Evolutionary conservation across 2,113 vertebrate species (phyloP).

Genomic region (Syngnathus floridae): DNA sequence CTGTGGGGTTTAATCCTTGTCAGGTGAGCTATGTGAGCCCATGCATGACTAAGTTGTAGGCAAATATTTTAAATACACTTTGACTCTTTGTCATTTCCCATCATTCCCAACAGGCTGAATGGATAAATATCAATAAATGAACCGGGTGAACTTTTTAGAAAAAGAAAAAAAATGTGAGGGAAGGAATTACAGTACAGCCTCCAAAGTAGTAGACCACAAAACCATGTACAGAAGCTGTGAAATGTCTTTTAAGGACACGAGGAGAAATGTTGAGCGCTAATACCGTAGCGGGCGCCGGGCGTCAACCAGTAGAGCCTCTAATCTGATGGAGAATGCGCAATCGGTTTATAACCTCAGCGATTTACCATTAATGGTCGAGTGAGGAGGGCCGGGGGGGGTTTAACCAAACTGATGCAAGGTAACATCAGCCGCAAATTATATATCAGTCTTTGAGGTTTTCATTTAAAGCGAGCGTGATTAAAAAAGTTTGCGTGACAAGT

Average conservation of each 20-base stretch:
- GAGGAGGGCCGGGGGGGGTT: conserved; percentile 24
- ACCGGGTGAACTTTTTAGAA: conserved; percentile 2
- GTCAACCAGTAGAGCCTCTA: conserved; percentile 56
- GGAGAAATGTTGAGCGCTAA: conserved; percentile 41
- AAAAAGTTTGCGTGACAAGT: conserved; percentile 43
- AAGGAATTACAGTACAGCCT: neutral
- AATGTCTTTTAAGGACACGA: conserved; percentile 36
- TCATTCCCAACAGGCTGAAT: neutral
- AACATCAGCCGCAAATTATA: conserved; percentile 26
- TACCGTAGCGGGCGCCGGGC: conserved; percentile 23
- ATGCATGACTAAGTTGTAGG: neutral
- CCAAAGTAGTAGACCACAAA: neutral
- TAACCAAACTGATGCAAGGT: neutral
- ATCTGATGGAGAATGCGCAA: conserved; percentile 77
- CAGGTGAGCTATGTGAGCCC: conserved; percentile 7
- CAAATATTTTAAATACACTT: conserved; percentile 9
- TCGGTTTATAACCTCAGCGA: conserved; percentile 70
- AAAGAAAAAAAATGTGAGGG: neutral
- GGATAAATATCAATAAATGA: conserved; percentile 18
- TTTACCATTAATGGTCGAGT: conserved; percentile 60
- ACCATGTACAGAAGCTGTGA: conserved; percentile 12
- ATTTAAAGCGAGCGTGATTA: neutral
- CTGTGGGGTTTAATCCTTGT: conserved; percentile 1
- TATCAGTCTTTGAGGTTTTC: conserved; percentile 37
- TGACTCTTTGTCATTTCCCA: conserved; percentile 20